Percentiles rank a stretch among this genome's conserved stretches.
Evolutionary conservation across 1,140 invertebrate species (phyloP).

Genomic region (Colletes latitarsis): DNA sequence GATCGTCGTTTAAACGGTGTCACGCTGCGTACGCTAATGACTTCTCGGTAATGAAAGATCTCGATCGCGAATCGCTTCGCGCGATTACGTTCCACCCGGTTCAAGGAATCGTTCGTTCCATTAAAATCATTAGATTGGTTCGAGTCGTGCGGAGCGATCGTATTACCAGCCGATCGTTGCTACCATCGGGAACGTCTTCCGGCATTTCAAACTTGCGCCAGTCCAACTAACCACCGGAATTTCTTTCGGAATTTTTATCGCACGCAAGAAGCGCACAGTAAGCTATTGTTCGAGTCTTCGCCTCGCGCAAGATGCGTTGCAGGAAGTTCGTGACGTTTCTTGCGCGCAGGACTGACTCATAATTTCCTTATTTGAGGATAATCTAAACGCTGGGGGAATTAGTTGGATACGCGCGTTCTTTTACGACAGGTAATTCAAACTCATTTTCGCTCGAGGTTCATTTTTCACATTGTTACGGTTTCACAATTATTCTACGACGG

Average conservation of each 20-base stretch:
- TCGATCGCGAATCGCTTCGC: constrained; percentile 49
- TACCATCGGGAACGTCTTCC: constrained; percentile 38
- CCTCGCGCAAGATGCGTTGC: neutral
- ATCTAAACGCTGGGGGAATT: neutral
- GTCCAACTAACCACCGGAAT: constrained; percentile 28
- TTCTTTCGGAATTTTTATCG: constrained; percentile 38
- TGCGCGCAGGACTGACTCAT: neutral
- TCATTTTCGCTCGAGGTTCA: too few relatives aligned
- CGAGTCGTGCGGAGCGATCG: constrained; percentile 36
- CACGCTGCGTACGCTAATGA: constrained; percentile 63
- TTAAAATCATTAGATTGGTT: constrained; percentile 66
- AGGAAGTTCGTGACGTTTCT: constrained; percentile 42
- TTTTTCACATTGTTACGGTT: too few relatives aligned
- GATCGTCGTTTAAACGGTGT: constrained; percentile 49
- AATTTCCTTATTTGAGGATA: constrained; percentile 18
- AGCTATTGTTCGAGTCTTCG: constrained; percentile 36
- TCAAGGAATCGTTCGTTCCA: constrained; percentile 56
- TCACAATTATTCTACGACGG: too few relatives aligned
- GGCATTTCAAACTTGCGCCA: constrained; percentile 50
- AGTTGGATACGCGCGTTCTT: neutral
- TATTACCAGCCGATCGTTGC: constrained; percentile 6
- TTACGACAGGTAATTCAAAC: too few relatives aligned
- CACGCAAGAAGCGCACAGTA: constrained; percentile 31
- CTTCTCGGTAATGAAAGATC: constrained; percentile 54
- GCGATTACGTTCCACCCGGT: constrained; percentile 49